phyloP scores from a whole-genome alignment of 1,140 invertebrate species.

The Neotoxoptera formosana region DNA sequence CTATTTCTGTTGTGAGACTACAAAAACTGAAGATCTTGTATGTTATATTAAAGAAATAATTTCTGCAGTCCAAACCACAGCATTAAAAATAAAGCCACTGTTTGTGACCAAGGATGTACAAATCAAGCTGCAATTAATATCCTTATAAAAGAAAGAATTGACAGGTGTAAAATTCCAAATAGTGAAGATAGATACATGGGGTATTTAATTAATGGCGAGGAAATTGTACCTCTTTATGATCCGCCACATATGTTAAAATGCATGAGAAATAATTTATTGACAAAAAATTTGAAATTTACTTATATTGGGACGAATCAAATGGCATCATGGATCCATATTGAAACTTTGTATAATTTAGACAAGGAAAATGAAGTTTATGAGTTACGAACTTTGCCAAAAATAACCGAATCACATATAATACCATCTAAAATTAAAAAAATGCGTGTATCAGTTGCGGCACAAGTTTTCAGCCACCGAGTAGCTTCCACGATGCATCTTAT shows the following conservation, averaged over 20 bases:
- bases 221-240: not conserved
- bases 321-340: not conserved
- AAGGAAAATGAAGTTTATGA: not conserved
- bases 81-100: no score
- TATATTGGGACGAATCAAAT: not conserved
- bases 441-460: not conserved
- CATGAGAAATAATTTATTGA: constrained; percentile 17
- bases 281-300: not conserved
- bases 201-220: not conserved
- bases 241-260: not conserved
- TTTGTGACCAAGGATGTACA: not conserved
- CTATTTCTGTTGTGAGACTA: not conserved
- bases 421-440: not conserved
- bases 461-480: not conserved
- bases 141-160: not conserved
- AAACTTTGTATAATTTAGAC: not conserved
- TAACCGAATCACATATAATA: not conserved
- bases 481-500: no score
- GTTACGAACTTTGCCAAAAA: not conserved
- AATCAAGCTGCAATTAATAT: not conserved
- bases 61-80: not conserved
- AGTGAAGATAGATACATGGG: not conserved
- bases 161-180: not conserved
- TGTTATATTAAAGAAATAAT: not conserved
- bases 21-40: not conserved